Percentiles rank a stretch among this genome's conserved stretches.
Conservation (phyloP, 2,888 invertebrate species). For the Camponotus fellah region DNA sequence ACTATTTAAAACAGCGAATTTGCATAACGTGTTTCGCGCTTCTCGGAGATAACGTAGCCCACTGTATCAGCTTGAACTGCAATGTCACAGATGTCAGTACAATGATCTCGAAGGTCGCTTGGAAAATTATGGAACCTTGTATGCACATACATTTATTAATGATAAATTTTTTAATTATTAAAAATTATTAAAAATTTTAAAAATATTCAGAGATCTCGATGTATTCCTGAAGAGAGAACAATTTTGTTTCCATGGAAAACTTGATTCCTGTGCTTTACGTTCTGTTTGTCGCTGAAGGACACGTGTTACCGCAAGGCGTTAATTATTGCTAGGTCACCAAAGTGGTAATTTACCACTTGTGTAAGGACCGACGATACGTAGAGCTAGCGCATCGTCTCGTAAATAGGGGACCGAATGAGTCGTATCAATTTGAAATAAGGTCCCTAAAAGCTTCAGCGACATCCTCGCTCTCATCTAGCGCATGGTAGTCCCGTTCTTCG, state of each 20-base stretch:
- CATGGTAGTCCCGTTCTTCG: constrained; percentile 23
- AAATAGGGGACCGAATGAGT: constrained; percentile 57
- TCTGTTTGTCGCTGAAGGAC: background rate
- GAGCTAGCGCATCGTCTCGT: constrained; percentile 23
- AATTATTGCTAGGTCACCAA: constrained; percentile 32
- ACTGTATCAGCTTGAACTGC: background rate
- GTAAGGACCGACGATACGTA: background rate
- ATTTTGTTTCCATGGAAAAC: background rate
- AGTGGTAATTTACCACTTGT: constrained; percentile 26
- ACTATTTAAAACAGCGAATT: background rate
- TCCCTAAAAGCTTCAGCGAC: constrained; percentile 65
- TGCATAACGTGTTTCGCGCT: background rate
- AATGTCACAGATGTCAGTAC: constrained; percentile 34
- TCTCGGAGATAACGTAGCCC: constrained; percentile 8
- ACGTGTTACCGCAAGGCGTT: constrained; percentile 25
- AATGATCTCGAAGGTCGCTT: background rate
- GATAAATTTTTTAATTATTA: background rate
- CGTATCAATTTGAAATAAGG: constrained; percentile 64
- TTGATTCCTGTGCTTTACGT: background rate
- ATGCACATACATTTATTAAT: background rate
- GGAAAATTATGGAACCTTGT: background rate
- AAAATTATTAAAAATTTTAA: too few relatives aligned
- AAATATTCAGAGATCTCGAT: background rate
- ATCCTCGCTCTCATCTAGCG: constrained; percentile 38
- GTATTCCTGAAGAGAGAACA: background rate